Percentiles rank a stretch among this genome's conserved stretches.
Evolutionary conservation across 2,113 vertebrate genomes (phyloP).

Genomic region (Mastomys coucha): DNA sequence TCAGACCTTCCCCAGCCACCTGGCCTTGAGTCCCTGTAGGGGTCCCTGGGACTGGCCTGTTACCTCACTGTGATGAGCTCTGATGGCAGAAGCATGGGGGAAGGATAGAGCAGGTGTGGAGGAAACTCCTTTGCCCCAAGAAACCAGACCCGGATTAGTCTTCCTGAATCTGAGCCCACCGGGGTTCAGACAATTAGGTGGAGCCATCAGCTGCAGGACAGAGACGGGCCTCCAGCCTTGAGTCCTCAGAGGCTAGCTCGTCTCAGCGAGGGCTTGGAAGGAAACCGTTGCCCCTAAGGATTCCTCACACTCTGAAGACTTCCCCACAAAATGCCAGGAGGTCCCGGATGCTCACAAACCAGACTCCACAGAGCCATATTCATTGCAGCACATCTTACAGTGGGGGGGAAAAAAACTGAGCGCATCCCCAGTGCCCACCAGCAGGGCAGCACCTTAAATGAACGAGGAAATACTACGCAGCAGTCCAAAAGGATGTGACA

Average conservation of each 20-base stretch:
- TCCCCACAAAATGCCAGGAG: background rate
- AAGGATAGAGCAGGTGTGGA: background rate
- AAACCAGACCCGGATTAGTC: background rate
- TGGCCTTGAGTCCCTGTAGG: fast-evolving
- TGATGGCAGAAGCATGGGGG: no score
- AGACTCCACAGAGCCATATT: background rate
- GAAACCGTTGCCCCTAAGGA: background rate
- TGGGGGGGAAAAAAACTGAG: background rate
- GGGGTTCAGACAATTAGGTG: background rate
- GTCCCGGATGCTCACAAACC: background rate
- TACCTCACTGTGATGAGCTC: background rate
- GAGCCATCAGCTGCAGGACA: background rate
- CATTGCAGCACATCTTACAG: background rate
- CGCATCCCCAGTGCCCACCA: background rate
- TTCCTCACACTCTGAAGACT: background rate
- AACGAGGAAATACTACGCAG: slow-evolving; percentile 11
- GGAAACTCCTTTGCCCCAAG: background rate
- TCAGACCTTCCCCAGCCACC: background rate
- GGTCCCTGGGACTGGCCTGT: background rate
- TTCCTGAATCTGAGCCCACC: no score
- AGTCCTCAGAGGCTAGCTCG: background rate
- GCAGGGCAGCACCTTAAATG: background rate
- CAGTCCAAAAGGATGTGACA: slow-evolving; percentile 66
- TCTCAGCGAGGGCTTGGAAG: background rate
- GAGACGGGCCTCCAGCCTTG: fast-evolving